Conservation (phyloP, 2,797 vertebrate genomes). For the Merluccius polli region DNA sequence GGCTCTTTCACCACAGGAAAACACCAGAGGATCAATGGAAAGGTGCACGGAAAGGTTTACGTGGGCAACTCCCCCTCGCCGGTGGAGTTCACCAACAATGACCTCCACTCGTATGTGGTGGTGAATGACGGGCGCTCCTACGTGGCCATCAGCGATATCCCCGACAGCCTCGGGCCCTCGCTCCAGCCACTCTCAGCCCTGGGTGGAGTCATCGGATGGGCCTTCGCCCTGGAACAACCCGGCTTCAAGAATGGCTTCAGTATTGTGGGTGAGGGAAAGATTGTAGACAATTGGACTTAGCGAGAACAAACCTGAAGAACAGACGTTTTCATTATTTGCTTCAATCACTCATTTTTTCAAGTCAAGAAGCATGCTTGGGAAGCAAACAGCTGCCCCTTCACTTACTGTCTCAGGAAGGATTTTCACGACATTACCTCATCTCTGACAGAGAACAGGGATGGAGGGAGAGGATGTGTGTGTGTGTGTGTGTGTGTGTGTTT, state of each 20-base stretch:
- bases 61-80: conserved; percentile 77
- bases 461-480: not conserved
- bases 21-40: conserved; percentile 93
- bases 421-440: conserved; percentile 48
- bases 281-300: not conserved
- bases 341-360: not conserved
- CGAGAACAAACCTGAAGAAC: not conserved
- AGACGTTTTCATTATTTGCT: not conserved
- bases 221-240: conserved; percentile 91
- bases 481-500: too few relatives aligned
- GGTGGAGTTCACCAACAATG: conserved; percentile 78
- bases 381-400: conserved; percentile 43
- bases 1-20: conserved; percentile 74
- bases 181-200: conserved; percentile 83
- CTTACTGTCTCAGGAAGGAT: conserved; percentile 45
- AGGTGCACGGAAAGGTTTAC: conserved; percentile 83
- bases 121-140: conserved; percentile 93
- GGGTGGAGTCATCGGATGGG: conserved; percentile 93
- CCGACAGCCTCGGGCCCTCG: conserved; percentile 77
- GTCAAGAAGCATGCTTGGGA: conserved; percentile 1
- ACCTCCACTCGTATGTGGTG: conserved; percentile 94
- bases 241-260: conserved; percentile 93
- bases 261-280: conserved; percentile 77
- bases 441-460: conserved; percentile 18
- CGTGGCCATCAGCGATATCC: conserved; percentile 91